Percentiles rank a stretch among this genome's conserved stretches.
Conservation (phyloP, 2,113 vertebrate genomes). For the Elgaria multicarinata region DNA sequence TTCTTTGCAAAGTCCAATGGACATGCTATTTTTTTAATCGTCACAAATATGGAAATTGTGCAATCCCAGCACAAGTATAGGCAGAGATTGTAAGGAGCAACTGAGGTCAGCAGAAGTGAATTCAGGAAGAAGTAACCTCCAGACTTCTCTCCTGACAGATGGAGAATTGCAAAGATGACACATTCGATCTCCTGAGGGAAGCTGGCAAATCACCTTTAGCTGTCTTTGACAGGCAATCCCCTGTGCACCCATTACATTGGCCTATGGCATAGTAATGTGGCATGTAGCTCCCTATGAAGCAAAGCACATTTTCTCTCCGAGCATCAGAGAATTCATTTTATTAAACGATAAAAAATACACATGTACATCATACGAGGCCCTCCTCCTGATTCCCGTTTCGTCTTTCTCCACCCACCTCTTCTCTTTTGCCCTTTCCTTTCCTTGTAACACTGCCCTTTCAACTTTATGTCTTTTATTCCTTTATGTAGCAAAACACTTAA, state of each 20-base stretch:
- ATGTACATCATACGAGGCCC: not conserved
- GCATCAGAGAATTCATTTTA: not conserved
- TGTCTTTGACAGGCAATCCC: constrained; percentile 27
- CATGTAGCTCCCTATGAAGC: not conserved
- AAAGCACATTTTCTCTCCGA: not conserved
- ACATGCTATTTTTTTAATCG: constrained; percentile 30
- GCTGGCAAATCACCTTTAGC: not conserved
- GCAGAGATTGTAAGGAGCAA: constrained; percentile 16
- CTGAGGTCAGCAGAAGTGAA: constrained; percentile 15
- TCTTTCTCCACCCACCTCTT: not conserved
- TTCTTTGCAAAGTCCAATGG: not conserved
- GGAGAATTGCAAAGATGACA: constrained; percentile 34
- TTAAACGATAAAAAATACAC: not conserved
- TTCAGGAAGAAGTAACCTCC: not conserved
- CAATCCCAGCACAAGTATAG: constrained; percentile 6
- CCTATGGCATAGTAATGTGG: not conserved
- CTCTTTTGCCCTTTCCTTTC: not conserved
- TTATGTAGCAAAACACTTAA: not conserved
- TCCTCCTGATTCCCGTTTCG: not conserved
- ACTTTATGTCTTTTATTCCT: not conserved
- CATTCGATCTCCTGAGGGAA: not conserved
- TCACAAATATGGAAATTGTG: not conserved
- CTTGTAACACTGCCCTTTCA: not conserved
- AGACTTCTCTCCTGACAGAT: constrained; percentile 40
- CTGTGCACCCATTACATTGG: not conserved